These are phyloP conservation scores for Catharus bicknelli DNA, from an alignment of 2,113 vertebrate genomes.

Conservation along the genomic window DNA sequence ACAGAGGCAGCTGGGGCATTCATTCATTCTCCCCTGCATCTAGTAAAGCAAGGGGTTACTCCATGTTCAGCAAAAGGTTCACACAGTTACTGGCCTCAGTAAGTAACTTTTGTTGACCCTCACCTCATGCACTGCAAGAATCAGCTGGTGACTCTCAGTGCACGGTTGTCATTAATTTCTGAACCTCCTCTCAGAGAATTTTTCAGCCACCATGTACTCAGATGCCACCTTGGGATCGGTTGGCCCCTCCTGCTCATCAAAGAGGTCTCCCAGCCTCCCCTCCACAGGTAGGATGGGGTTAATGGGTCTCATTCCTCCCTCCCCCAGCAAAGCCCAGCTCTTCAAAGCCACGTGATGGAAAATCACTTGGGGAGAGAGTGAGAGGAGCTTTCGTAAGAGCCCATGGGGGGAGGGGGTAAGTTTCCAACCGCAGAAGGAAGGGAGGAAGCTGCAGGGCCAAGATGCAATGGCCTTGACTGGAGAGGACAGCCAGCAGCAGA, in stretches of 20 bases:
- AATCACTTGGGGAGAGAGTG: constrained; percentile 79
- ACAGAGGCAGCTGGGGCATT: not conserved
- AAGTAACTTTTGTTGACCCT: not conserved
- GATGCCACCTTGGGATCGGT: accelerated
- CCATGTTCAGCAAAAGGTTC: not conserved
- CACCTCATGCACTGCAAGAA: not conserved
- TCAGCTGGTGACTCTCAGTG: not conserved
- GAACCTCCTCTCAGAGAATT: not conserved
- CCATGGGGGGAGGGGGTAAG: constrained; percentile 32
- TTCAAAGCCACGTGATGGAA: constrained; percentile 82
- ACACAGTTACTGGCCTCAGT: not conserved
- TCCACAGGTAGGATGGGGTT: not conserved
- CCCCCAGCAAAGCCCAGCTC: constrained; percentile 59
- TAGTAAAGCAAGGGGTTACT: not conserved
- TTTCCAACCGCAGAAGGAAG: constrained; percentile 81
- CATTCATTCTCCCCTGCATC: not conserved
- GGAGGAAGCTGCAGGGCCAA: constrained; percentile 65
- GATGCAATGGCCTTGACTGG: constrained; percentile 13
- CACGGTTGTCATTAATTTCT: not conserved
- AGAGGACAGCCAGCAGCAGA: not conserved
- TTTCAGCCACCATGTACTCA: not conserved
- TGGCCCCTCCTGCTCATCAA: not conserved
- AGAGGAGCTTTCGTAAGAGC: constrained; percentile 77
- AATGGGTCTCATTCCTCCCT: constrained; percentile 34
- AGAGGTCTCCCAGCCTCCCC: not conserved